Evolutionary conservation across 53 echinoderm and acorn worm species (phyloP).

Genomic region (Patiria pectinifera): DNA sequence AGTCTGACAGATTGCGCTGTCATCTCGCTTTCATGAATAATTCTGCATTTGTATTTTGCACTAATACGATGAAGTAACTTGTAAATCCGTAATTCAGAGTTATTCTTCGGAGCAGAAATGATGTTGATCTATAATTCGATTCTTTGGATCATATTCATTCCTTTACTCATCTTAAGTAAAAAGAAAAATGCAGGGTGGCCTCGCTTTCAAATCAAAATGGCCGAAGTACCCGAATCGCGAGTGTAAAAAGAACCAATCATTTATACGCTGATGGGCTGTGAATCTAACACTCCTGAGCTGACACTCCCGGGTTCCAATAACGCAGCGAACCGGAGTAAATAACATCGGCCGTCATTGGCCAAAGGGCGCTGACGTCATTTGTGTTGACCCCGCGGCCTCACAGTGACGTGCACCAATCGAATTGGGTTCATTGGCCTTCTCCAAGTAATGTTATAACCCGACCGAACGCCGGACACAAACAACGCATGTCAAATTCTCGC

Average conservation of each 20-base stretch:
- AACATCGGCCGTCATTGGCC: conserved; percentile 12
- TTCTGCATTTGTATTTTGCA: too few species aligned
- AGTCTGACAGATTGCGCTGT: too few species aligned
- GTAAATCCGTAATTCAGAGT: too few species aligned
- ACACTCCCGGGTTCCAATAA: not conserved
- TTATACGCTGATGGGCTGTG: conserved; percentile 7
- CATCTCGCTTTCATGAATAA: too few species aligned
- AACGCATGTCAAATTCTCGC: not conserved
- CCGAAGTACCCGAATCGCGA: too few species aligned
- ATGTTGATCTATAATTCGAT: too few species aligned
- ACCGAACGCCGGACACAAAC: not conserved
- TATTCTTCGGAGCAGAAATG: too few species aligned
- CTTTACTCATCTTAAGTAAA: too few species aligned
- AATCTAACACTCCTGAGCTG: conserved; percentile 3
- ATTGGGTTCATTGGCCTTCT: conserved; percentile 22
- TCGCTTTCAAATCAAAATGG: too few species aligned
- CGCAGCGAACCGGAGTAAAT: not conserved
- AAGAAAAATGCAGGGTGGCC: too few species aligned
- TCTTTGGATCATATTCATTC: too few species aligned
- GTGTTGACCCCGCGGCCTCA: not conserved
- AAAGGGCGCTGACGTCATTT: conserved; percentile 4
- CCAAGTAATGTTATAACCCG: not conserved
- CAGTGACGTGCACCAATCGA: not conserved
- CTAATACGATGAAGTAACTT: too few species aligned
- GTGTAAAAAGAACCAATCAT: not conserved